Evolutionary conservation across 2,113 vertebrate species (phyloP).

Genomic region (Chlamydotis undulata): DNA sequence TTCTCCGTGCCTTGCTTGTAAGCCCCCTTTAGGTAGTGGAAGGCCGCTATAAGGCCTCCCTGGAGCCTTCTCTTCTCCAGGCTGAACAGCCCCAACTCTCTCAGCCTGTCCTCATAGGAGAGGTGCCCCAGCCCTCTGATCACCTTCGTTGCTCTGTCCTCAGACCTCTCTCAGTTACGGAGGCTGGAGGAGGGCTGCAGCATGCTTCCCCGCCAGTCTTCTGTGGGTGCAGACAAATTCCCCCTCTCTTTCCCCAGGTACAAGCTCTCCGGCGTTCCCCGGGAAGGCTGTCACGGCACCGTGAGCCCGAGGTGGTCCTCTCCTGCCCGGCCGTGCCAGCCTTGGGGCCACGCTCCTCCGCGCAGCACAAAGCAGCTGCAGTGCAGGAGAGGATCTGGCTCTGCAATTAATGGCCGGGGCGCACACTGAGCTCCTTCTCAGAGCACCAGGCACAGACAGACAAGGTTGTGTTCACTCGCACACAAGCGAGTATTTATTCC

Average conservation of each 20-base stretch:
- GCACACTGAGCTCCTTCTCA: not conserved
- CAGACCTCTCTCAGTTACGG: accelerated
- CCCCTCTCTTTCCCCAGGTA: not conserved
- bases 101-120: too few species aligned
- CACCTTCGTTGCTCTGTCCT: not conserved
- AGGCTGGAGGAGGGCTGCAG: not conserved
- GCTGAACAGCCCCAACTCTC: too few species aligned
- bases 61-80: too few species aligned
- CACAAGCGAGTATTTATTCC: constrained; percentile 12
- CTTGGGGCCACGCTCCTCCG: not conserved
- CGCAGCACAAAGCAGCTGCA: not conserved
- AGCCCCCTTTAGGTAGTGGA: too few species aligned
- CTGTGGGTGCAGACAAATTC: not conserved
- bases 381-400: not conserved
- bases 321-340: not conserved
- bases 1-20: too few species aligned
- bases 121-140: too few species aligned
- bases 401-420: not conserved
- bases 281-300: not conserved
- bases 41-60: too few species aligned
- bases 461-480: not conserved
- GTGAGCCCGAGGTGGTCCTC: not conserved
- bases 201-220: accelerated
- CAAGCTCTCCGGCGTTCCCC: accelerated
- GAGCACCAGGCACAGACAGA: constrained; percentile 1